Base-by-base conservation (phyloP, 1,140 invertebrate species). In the Drosophila guanche region DNA sequence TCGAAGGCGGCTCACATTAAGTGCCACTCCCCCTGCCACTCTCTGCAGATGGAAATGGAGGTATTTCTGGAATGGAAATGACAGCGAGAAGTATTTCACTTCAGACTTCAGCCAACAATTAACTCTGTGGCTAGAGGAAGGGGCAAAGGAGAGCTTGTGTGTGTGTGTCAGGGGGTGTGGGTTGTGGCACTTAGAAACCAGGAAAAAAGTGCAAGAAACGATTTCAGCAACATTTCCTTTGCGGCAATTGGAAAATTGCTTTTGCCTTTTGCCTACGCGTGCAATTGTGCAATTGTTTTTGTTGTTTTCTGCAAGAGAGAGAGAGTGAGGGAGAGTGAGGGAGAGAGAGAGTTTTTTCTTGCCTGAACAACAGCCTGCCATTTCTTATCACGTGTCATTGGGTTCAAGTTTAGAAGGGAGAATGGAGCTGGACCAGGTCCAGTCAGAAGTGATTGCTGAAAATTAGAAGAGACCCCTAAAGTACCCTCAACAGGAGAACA, bases 321-420 rank as follows among this genome's bases (percentile, higher is more conserved):
- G 29, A 10, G 29, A 3, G 33, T 12, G 33, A 33, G 29, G 3
- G 7, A 3, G 29, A 3, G 6, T 1, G 29, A 29, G 29, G 2
- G 25, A 5, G 5, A 27, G 0, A 27, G 25, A 27, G 29, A 61
- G 14, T 63, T 33, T 37, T 50, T 63, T 37, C 41, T 37, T 37
- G 33, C 10, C 29, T 33, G 53, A 27, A 51, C 42, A 61, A 69
- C 57, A 47, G 56, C 54, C 60, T 62, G 80, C 65, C 73, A 86
- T 81, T 86, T 81, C 83, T 85, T 85, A 85, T 86, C 81, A 85
- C 81, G 81, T 85, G 81, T 85, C 81, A 85, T 80, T 77, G 77
- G 73, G 43, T 58, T 66, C n/a, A n/a, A 10, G 33, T 3, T 12
- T 10, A 20, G 25, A 6, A 22, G 12, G 41, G 7, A 20, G 16